phyloP scores from a whole-genome alignment of 1,140 invertebrate species.

The Drosophila auraria region DNA sequence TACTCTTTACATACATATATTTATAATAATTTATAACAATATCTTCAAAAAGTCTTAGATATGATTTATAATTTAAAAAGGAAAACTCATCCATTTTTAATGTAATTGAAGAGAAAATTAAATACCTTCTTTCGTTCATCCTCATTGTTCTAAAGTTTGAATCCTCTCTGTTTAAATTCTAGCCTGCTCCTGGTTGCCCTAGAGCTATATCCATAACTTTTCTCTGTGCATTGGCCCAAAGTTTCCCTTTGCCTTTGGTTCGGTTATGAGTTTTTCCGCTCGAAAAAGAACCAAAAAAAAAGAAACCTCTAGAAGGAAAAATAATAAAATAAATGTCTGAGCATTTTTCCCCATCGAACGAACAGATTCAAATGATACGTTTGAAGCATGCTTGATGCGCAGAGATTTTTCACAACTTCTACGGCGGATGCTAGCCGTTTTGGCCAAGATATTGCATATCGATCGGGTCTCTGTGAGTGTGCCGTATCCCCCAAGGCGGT shows the following conservation, averaged over 20 bases:
- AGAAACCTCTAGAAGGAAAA: slow-evolving; percentile 9
- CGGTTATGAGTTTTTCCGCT: slow-evolving; percentile 47
- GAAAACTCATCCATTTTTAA: no score
- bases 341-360: slow-evolving; percentile 38
- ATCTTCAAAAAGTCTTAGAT: no score
- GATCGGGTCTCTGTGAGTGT: slow-evolving; percentile 24
- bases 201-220: slow-evolving; percentile 37
- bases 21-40: no score
- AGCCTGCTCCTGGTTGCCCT: not conserved
- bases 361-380: slow-evolving; percentile 65
- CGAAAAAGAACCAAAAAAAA: slow-evolving; percentile 12
- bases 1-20: no score
- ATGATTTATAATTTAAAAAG: no score
- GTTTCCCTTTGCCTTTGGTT: slow-evolving; percentile 14
- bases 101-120: not conserved
- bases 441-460: slow-evolving; percentile 51
- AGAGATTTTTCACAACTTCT: slow-evolving; percentile 64
- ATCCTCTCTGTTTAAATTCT: not conserved
- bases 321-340: slow-evolving; percentile 62
- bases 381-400: slow-evolving; percentile 55
- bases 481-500: slow-evolving; percentile 13
- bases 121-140: not conserved
- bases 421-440: slow-evolving; percentile 47
- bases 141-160: not conserved
- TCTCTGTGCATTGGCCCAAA: slow-evolving; percentile 10